These are phyloP conservation scores for Scortum barcoo DNA, from an alignment of 2,113 vertebrate species.

Conservation along the genomic window DNA sequence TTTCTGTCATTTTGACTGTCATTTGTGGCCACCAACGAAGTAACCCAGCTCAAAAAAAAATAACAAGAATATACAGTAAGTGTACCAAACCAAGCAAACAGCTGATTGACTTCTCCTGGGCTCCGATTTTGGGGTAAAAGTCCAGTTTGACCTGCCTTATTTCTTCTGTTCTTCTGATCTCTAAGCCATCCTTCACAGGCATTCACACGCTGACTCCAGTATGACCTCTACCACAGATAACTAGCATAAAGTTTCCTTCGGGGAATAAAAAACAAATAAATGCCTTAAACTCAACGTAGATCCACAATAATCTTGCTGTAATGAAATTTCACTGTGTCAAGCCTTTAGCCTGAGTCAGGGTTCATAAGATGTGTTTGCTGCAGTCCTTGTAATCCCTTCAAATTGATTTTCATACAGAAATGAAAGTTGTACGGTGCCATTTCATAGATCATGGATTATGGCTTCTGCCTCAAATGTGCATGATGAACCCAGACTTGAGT, in stretches of 20 bases:
- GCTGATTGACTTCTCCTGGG: neutral
- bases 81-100: neutral
- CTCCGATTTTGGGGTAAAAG: neutral
- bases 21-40: neutral
- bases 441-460: slow-evolving; percentile 49
- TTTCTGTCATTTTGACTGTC: neutral
- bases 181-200: neutral
- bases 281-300: slow-evolving; percentile 40
- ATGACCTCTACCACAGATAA: slow-evolving; percentile 5
- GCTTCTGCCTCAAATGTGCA: slow-evolving; percentile 43
- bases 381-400: slow-evolving; percentile 53
- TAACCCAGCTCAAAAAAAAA: neutral
- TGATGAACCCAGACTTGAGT: slow-evolving; percentile 35
- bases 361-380: slow-evolving; percentile 50
- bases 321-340: slow-evolving; percentile 56
- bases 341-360: slow-evolving; percentile 37
- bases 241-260: slow-evolving; percentile 30
- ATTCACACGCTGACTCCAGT: slow-evolving; percentile 1
- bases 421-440: slow-evolving; percentile 33
- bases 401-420: slow-evolving; percentile 55
- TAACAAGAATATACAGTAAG: too few species aligned
- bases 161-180: neutral
- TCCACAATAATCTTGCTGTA: slow-evolving; percentile 64
- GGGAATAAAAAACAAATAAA: slow-evolving; percentile 47
- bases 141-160: neutral